Evolutionary conservation across 1,140 invertebrate species (phyloP), one percentile per base, ranked within the genome.

Genomic region (Euborellia annulipes): DNA sequence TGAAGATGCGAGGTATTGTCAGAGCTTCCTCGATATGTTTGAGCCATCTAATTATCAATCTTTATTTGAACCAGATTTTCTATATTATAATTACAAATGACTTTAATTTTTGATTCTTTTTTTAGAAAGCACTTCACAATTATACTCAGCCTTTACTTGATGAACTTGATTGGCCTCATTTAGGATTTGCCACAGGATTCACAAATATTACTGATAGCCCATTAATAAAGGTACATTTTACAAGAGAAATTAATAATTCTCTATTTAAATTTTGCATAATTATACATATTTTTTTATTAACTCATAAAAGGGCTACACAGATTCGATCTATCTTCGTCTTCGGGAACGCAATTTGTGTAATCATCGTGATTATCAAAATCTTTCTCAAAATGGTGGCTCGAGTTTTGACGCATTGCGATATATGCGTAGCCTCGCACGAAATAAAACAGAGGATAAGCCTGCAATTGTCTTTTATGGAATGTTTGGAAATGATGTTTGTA

Each of bases 401-500:
- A 56, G 54, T 34, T 54, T 46, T 37, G 52, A 55, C 16, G 47
- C 48, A 9, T 41, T 57, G 7, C 41, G 48, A 6, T 55, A 60
- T 45, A 48, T 55, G 9, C 41, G 42, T 22, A 64, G 62, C 44
- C 47, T 67, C 9, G 57, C 57, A n/a, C 47, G 66, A 42, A 59
- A 62, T 38, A 39, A 49, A 16, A 39, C 51, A 2, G 46, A 51
- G 18, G 69, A 71, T 54, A 55, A 63, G 46, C 68, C 70, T 27
- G 47, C 61, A n/a, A 46, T 71, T 3, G 49, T 69, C 3, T 52
- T 69, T 19, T 66, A 64, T 50, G 65, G 60, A 14, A 54, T 68
- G 49, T 56, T 70, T 51, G 70, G 68, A 41, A 72, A 71, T 54
- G 70, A 72, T 56, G 65, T 71, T 9, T 71, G 69, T 52, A 69